Percentiles rank a stretch among this genome's conserved stretches.
Conservation (phyloP, 2,888 invertebrate species). For the Phyllotreta cruciferae region DNA sequence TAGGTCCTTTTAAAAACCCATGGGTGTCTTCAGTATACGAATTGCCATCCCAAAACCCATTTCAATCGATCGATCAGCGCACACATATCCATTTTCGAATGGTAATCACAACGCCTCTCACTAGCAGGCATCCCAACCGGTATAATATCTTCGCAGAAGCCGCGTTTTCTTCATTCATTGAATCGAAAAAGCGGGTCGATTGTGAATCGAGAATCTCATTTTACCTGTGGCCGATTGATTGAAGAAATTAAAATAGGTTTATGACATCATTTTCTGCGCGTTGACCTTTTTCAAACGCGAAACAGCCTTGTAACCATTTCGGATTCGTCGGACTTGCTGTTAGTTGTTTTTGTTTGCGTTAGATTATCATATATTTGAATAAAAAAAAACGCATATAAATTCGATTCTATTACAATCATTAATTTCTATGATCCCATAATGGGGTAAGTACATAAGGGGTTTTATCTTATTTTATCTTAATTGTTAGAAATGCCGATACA, state of each 20-base stretch:
- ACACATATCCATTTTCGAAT: conserved; percentile 5
- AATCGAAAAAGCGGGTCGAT: conserved; percentile 20
- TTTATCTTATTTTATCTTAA: too few species aligned
- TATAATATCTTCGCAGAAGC: neutral
- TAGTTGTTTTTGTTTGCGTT: conserved; percentile 13
- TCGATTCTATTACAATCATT: neutral
- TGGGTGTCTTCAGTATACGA: neutral
- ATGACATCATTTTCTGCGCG: conserved; percentile 33
- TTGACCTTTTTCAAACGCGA: conserved; percentile 30
- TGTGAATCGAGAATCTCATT: neutral
- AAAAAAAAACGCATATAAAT: neutral
- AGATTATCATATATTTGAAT: conserved; percentile 10
- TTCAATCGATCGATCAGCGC: too few species aligned
- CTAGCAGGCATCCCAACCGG: conserved; percentile 9
- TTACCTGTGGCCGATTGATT: conserved; percentile 21
- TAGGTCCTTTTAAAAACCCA: too few species aligned
- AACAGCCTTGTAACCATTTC: conserved; percentile 30
- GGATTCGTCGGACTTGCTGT: too few species aligned
- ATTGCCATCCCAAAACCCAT: too few species aligned
- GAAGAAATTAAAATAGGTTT: conserved; percentile 1
- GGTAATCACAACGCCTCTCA: conserved; percentile 7
- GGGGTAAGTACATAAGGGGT: too few species aligned
- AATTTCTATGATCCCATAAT: too few species aligned
- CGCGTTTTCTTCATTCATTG: conserved; percentile 25
- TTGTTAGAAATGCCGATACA: too few species aligned